A percentile compares a stretch with the other conserved stretches of the same genome.
phyloP scores from a whole-genome alignment of 2,888 invertebrate species.

The Hemaris fuciformis region DNA sequence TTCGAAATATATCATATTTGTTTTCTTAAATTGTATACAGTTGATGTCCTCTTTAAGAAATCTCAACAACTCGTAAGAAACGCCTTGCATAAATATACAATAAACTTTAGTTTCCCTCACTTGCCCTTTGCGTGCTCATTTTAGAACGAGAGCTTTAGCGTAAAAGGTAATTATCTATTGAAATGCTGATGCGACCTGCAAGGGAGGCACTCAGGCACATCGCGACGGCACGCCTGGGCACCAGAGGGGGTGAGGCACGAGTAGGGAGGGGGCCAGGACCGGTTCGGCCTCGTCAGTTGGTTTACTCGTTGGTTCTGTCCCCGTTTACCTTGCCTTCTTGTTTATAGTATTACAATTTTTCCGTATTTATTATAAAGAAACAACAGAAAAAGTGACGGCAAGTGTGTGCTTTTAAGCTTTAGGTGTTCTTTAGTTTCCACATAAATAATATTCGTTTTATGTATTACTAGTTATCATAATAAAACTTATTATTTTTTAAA shows the following conservation, averaged over 20 bases:
- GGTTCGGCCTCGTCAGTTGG: slow-evolving; percentile 57
- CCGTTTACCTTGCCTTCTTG: slow-evolving; percentile 59
- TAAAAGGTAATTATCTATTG: slow-evolving; percentile 41
- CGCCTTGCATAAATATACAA: neutral
- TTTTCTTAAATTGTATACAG: too few species aligned
- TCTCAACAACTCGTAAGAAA: neutral
- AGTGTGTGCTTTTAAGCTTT: too few species aligned
- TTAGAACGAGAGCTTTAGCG: slow-evolving; percentile 18
- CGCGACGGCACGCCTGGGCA: slow-evolving; percentile 32
- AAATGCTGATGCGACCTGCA: slow-evolving; percentile 37
- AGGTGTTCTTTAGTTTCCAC: too few species aligned
- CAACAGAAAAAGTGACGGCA: too few species aligned
- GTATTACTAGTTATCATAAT: too few species aligned
- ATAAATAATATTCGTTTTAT: too few species aligned
- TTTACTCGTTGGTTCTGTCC: slow-evolving; percentile 55
- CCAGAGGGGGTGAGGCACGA: slow-evolving; percentile 29
- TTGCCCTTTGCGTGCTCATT: neutral
- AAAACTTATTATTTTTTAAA: too few species aligned
- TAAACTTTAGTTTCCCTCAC: neutral
- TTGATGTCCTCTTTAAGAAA: neutral
- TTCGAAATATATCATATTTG: too few species aligned
- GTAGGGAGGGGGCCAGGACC: slow-evolving; percentile 39
- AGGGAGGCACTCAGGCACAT: slow-evolving; percentile 58
- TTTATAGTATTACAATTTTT: slow-evolving; percentile 29
- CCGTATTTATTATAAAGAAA: slow-evolving; percentile 16